These are phyloP conservation scores for Aplysia californica DNA, from an alignment of 1,140 invertebrate species.

Conservation along the genomic window DNA sequence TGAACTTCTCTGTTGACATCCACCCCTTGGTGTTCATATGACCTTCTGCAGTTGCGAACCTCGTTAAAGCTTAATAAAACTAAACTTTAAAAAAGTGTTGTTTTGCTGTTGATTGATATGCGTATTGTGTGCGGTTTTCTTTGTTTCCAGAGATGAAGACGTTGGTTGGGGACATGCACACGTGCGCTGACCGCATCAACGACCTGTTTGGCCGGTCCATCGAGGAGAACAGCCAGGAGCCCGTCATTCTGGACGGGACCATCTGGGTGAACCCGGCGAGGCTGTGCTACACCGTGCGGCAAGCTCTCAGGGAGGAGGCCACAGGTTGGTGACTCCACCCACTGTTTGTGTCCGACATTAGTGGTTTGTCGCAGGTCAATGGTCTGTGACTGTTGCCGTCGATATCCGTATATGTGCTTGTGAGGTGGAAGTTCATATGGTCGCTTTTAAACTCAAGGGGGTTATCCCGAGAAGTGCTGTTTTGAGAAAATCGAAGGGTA, in stretches of 20 bases:
- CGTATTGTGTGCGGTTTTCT: neutral
- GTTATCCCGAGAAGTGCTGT: too few species aligned
- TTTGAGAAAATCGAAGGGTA: too few species aligned
- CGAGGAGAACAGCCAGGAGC: constrained; percentile 30
- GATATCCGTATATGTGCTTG: too few species aligned
- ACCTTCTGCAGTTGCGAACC: too few species aligned
- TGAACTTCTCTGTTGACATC: too few species aligned
- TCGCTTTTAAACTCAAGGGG: too few species aligned
- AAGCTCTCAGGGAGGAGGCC: constrained; percentile 72
- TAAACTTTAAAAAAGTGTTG: neutral
- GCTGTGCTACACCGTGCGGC: constrained; percentile 74
- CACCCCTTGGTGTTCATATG: too few species aligned
- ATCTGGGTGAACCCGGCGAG: constrained; percentile 69
- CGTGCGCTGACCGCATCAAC: constrained; percentile 72
- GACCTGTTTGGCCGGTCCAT: constrained; percentile 69
- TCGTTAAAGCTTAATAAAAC: neutral
- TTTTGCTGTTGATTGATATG: too few species aligned
- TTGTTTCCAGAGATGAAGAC: constrained; percentile 73
- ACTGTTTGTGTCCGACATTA: neutral
- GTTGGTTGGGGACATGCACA: constrained; percentile 74
- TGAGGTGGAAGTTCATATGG: too few species aligned
- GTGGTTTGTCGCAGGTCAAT: neutral
- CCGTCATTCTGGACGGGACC: constrained; percentile 38
- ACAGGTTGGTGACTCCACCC: constrained; percentile 63
- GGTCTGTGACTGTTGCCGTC: too few species aligned